Conservation (phyloP, 2,113 vertebrate genomes). For the Nestor notabilis region DNA sequence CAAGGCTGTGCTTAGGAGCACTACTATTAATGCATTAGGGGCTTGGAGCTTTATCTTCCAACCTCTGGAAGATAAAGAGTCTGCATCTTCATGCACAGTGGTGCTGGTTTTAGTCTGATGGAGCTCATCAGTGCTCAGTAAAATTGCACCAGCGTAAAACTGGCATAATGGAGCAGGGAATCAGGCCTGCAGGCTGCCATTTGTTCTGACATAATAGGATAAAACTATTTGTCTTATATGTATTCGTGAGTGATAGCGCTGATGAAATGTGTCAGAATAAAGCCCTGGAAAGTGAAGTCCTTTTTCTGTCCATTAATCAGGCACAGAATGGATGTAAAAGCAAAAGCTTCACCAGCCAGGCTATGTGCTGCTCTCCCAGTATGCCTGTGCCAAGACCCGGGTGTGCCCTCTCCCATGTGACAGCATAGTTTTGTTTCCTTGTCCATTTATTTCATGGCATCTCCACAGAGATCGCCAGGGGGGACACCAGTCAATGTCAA, state of each 20-base stretch:
- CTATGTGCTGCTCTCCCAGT: neutral
- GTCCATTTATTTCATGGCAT: conserved; percentile 29
- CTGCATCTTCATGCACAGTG: neutral
- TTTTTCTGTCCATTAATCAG: conserved; percentile 63
- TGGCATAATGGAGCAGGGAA: conserved; percentile 43
- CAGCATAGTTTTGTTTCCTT: conserved; percentile 28
- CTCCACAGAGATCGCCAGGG: neutral
- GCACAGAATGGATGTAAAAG: conserved; percentile 7
- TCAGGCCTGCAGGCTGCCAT: conserved; percentile 39
- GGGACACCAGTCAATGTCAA: conserved; percentile 20
- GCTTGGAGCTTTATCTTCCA: neutral
- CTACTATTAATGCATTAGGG: neutral
- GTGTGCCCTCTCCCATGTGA: neutral
- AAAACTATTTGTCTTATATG: conserved; percentile 38
- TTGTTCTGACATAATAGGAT: conserved; percentile 64
- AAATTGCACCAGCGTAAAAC: conserved; percentile 15
- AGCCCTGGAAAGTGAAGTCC: conserved; percentile 16
- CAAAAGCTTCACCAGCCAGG: neutral
- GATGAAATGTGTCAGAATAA: conserved; percentile 66
- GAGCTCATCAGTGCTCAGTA: neutral
- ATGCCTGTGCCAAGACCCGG: neutral
- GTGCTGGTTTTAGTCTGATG: neutral
- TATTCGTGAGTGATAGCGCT: conserved; percentile 4
- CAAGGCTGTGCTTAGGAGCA: accelerated
- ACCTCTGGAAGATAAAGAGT: neutral